A percentile compares a stretch with the other conserved stretches of the same genome.
Conservation (phyloP, 2,113 vertebrate genomes). For the Bambusicola thoracicus region DNA sequence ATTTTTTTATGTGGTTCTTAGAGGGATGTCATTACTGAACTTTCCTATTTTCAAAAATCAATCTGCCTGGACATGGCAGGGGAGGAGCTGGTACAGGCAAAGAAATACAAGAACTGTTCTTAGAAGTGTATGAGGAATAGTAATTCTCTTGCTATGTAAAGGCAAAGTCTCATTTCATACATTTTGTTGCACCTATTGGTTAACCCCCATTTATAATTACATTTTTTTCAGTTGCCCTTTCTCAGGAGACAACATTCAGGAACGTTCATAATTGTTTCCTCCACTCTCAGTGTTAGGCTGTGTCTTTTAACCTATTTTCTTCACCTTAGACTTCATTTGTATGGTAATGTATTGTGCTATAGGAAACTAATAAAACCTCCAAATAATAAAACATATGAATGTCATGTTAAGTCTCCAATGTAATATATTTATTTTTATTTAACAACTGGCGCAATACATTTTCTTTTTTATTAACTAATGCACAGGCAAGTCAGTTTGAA, state of each 20-base stretch:
- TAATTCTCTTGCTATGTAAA: conserved; percentile 3
- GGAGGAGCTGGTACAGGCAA: not conserved
- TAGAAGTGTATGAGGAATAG: not conserved
- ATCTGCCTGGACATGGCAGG: not conserved
- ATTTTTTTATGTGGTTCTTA: not conserved
- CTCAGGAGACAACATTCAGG: conserved; percentile 15
- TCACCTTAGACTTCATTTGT: conserved; percentile 38
- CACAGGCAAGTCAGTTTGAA: not conserved
- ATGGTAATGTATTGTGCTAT: conserved; percentile 7
- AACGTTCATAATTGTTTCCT: conserved; percentile 21
- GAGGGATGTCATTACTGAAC: not conserved
- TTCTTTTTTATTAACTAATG: conserved; percentile 33
- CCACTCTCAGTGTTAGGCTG: not conserved
- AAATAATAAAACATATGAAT: conserved; percentile 38
- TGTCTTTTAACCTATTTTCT: not conserved
- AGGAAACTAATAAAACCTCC: conserved; percentile 31
- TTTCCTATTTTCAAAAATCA: not conserved
- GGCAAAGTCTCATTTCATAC: not conserved
- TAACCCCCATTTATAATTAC: conserved; percentile 38
- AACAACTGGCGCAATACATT: not conserved
- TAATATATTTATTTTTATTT: conserved; percentile 52
- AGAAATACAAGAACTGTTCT: not conserved
- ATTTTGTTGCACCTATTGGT: conserved; percentile 26
- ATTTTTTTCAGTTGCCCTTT: conserved; percentile 19
- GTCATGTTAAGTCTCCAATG: not conserved